A percentile compares a stretch with the other conserved stretches of the same genome.
Conservation (phyloP, 1,140 invertebrate species). For the Sweltsa coloradensis region DNA sequence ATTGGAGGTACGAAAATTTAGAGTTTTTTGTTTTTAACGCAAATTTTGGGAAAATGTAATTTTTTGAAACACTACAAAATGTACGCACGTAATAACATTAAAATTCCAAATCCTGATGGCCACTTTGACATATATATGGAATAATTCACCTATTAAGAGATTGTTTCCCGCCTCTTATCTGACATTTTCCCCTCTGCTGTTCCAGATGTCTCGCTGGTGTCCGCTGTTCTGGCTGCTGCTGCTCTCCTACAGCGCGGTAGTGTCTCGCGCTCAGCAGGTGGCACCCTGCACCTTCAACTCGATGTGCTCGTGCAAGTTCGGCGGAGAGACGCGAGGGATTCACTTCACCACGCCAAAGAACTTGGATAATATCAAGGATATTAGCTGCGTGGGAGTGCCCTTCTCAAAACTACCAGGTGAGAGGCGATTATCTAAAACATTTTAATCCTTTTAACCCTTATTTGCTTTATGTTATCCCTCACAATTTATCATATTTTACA, state of each 20-base stretch:
- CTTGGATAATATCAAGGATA: conserved; percentile 26
- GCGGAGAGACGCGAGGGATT: conserved; percentile 26
- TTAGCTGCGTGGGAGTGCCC: conserved; percentile 47
- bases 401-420: conserved; percentile 46
- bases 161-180: no score
- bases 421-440: neutral
- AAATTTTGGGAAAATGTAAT: no score
- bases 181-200: no score
- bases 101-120: no score
- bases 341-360: conserved; percentile 8
- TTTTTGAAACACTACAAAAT: no score
- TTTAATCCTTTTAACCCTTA: neutral
- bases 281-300: conserved; percentile 43
- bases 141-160: no score
- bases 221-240: neutral
- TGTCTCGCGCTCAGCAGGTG: conserved; percentile 6
- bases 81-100: no score
- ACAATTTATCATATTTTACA: neutral
- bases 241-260: neutral
- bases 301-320: conserved; percentile 46
- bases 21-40: no score
- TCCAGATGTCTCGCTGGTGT: no score
- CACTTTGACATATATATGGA: no score
- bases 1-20: no score
- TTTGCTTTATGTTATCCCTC: no score